A percentile compares a stretch with the other conserved stretches of the same genome.
These are phyloP conservation scores for Cryptocephalus primarius DNA, from an alignment of 2,888 invertebrate species.

Conservation along the genomic window DNA sequence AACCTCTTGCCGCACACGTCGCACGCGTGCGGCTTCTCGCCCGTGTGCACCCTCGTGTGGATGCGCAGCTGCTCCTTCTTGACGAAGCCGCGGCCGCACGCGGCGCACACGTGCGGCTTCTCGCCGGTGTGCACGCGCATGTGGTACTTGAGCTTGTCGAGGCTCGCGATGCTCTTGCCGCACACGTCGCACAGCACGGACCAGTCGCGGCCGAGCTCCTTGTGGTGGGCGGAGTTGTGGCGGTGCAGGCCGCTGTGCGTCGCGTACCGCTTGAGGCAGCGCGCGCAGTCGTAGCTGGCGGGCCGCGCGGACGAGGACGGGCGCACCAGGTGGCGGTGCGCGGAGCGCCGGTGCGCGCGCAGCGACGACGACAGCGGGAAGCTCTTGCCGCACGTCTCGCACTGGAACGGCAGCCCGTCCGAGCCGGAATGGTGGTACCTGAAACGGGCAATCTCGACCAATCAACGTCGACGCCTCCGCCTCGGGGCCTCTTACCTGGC, in stretches of 20 bases:
- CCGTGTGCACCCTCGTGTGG: slow-evolving; percentile 37
- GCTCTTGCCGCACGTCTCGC: slow-evolving; percentile 41
- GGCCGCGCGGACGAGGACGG: slow-evolving; percentile 23
- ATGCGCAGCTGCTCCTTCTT: slow-evolving; percentile 24
- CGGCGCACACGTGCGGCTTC: slow-evolving; percentile 24
- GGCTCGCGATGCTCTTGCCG: slow-evolving; percentile 24
- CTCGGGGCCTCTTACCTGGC: slow-evolving; percentile 9
- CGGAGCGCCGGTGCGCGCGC: slow-evolving; percentile 35
- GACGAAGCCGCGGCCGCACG: slow-evolving; percentile 28
- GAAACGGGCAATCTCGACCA: no score
- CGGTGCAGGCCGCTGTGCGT: slow-evolving; percentile 20
- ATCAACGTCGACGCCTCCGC: no score
- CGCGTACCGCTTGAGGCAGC: slow-evolving; percentile 36
- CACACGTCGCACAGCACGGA: slow-evolving; percentile 28
- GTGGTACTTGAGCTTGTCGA: slow-evolving; percentile 35
- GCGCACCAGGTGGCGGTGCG: slow-evolving; percentile 35
- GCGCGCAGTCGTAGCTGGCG: slow-evolving; percentile 35
- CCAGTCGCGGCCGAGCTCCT: slow-evolving; percentile 35
- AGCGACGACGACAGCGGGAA: slow-evolving; percentile 40
- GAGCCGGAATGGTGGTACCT: slow-evolving; percentile 20
- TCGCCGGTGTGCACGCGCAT: slow-evolving; percentile 13
- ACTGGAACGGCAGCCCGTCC: slow-evolving; percentile 37
- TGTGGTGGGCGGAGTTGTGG: slow-evolving; percentile 22
- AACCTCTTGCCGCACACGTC: slow-evolving; percentile 23
- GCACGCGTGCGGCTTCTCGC: slow-evolving; percentile 37